Percentiles rank a stretch among this genome's conserved stretches.
These are phyloP conservation scores for Empidonax alnorum DNA, from an alignment of 2,113 vertebrate genomes.

Conservation along the genomic window DNA sequence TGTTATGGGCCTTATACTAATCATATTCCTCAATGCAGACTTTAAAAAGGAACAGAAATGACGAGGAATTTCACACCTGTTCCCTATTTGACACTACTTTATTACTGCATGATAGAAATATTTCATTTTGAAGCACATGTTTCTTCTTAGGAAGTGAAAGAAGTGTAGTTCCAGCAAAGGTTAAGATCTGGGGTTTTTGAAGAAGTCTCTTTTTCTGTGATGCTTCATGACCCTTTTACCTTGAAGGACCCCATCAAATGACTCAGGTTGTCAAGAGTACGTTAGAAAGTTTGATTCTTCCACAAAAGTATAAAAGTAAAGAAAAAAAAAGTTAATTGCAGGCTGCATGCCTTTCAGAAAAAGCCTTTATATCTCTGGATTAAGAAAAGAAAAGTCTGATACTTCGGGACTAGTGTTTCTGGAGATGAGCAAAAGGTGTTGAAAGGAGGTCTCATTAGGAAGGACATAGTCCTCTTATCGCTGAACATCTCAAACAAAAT, in stretches of 20 bases:
- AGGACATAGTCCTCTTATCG: not conserved
- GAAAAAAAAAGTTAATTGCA: constrained; percentile 17
- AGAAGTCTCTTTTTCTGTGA: not conserved
- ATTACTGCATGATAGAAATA: not conserved
- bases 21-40: not conserved
- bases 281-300: constrained; percentile 23
- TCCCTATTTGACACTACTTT: not conserved
- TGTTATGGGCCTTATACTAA: not conserved
- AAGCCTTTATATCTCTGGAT: not conserved
- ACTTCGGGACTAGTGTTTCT: not conserved
- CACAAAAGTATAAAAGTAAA: not conserved
- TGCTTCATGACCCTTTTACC: constrained; percentile 15
- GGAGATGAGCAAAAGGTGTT: constrained; percentile 13
- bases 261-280: not conserved
- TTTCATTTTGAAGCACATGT: not conserved
- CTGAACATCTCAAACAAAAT: not conserved
- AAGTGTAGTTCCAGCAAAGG: not conserved
- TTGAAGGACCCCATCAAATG: constrained; percentile 28
- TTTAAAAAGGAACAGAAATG: not conserved
- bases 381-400: not conserved
- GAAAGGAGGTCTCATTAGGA: constrained; percentile 23
- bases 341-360: not conserved
- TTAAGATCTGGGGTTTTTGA: constrained; percentile 12
- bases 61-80: not conserved
- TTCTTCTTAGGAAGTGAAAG: constrained; percentile 30